Conservation (phyloP, 2,797 vertebrate species). For the Schizopygopsis pylzovi region DNA sequence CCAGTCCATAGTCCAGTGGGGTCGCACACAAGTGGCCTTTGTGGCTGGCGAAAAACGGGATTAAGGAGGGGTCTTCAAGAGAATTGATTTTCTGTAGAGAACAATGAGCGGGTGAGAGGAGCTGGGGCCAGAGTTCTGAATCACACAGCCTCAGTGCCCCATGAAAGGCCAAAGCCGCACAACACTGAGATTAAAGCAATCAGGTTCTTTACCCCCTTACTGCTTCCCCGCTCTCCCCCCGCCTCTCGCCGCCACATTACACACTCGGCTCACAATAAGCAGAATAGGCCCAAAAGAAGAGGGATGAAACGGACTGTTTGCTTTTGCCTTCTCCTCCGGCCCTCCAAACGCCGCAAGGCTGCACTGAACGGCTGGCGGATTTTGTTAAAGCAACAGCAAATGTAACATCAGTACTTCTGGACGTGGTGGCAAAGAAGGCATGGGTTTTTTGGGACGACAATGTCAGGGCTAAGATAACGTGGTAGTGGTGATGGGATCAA, state of each 20-base stretch:
- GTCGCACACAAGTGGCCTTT: slow-evolving; percentile 98
- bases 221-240: slow-evolving; percentile 58
- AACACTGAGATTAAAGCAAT: slow-evolving; percentile 96
- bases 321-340: slow-evolving; percentile 48
- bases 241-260: slow-evolving; percentile 53
- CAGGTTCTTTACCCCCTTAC: slow-evolving; percentile 82
- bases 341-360: slow-evolving; percentile 30
- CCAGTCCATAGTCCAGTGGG: slow-evolving; percentile 96
- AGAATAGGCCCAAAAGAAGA: slow-evolving; percentile 55
- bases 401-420: slow-evolving; percentile 24
- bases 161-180: slow-evolving; percentile 91
- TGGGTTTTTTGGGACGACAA: slow-evolving; percentile 70
- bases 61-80: slow-evolving; percentile 99
- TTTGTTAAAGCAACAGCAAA: slow-evolving; percentile 48
- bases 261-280: slow-evolving; percentile 56
- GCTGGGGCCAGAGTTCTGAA: slow-evolving; percentile 90
- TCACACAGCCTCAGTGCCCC: slow-evolving; percentile 94
- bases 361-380: slow-evolving; percentile 35
- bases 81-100: slow-evolving; percentile 99
- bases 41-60: slow-evolving; percentile 96
- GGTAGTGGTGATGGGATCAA: slow-evolving; percentile 78
- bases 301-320: slow-evolving; percentile 60
- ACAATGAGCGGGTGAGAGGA: slow-evolving; percentile 88
- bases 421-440: slow-evolving; percentile 58
- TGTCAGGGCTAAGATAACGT: slow-evolving; percentile 75